Conservation (phyloP, 1,140 invertebrate genomes). For the Anthonomus grandis region DNA sequence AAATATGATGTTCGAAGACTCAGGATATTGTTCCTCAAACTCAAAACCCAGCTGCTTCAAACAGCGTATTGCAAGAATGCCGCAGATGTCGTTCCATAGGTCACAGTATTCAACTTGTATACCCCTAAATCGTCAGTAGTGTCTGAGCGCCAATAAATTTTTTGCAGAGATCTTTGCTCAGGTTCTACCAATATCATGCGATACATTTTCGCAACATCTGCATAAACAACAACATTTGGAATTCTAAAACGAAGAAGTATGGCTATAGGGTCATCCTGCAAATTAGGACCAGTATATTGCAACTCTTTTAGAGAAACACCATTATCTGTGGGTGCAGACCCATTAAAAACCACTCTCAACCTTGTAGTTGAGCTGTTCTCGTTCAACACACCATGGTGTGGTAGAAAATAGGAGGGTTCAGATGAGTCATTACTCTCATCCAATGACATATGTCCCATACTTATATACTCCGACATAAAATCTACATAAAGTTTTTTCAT, state of each 20-base stretch:
- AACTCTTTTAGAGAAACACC: constrained; percentile 45
- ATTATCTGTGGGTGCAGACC: constrained; percentile 31
- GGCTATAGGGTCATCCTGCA: constrained; percentile 47
- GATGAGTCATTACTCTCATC: background rate
- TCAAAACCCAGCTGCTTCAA: constrained; percentile 40
- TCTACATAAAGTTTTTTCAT: constrained; percentile 31
- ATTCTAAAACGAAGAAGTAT: constrained; percentile 47
- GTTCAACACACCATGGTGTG: constrained; percentile 40
- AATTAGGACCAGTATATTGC: constrained; percentile 42
- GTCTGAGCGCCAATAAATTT: constrained; percentile 33
- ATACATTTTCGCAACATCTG: constrained; percentile 49
- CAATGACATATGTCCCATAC: constrained; percentile 32
- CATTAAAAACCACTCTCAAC: constrained; percentile 36
- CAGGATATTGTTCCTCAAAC: constrained; percentile 28
- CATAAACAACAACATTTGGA: constrained; percentile 38
- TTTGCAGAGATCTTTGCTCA: constrained; percentile 35
- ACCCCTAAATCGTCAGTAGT: background rate
- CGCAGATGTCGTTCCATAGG: constrained; percentile 41
- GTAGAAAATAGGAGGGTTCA: constrained; percentile 39
- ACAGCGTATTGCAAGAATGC: constrained; percentile 41
- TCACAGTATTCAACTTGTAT: constrained; percentile 27
- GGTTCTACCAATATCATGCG: constrained; percentile 35
- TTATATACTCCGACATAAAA: constrained; percentile 36
- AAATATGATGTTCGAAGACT: constrained; percentile 32
- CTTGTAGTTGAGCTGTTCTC: constrained; percentile 30